These are phyloP conservation scores for Coleophora flavipennella DNA, from an alignment of 2,888 invertebrate genomes.

Conservation along the genomic window DNA sequence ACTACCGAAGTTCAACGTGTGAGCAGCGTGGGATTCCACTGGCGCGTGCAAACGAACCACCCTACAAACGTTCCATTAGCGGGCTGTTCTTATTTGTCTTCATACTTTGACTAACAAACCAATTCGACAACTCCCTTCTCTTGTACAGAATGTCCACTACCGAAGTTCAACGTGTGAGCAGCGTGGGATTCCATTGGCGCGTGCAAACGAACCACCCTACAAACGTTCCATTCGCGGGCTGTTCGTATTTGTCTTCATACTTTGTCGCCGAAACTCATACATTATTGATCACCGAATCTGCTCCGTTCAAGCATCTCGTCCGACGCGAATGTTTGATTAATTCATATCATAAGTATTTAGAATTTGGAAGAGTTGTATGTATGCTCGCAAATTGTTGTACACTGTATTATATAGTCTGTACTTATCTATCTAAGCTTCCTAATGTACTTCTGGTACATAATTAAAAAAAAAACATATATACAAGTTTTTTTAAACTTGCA, in stretches of 20 bases:
- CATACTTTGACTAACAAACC: slow-evolving; percentile 37
- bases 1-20: slow-evolving; percentile 25
- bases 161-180: slow-evolving; percentile 31
- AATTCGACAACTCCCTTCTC: slow-evolving; percentile 11
- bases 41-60: slow-evolving; percentile 51
- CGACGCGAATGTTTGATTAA: slow-evolving; percentile 48
- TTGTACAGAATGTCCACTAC: slow-evolving; percentile 19
- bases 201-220: slow-evolving; percentile 49
- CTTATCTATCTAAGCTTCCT: no score
- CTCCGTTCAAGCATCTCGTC: slow-evolving; percentile 26
- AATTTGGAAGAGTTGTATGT: slow-evolving; percentile 19
- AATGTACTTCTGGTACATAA: no score
- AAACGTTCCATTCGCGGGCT: slow-evolving; percentile 16
- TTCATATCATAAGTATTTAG: slow-evolving; percentile 39
- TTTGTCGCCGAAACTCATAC: slow-evolving; percentile 58
- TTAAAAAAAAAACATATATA: no score
- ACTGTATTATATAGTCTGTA: no score
- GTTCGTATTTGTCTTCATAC: slow-evolving; percentile 54
- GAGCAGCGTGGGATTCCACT: slow-evolving; percentile 41
- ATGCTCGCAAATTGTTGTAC: slow-evolving; percentile 17
- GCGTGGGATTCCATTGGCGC: slow-evolving; percentile 43
- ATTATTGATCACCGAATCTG: slow-evolving; percentile 54
- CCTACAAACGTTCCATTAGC: slow-evolving; percentile 38
- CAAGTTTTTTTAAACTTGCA: no score
- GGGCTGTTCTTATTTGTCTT: slow-evolving; percentile 55